A percentile compares a stretch with the other conserved stretches of the same genome.
phyloP scores from a whole-genome alignment of 2,888 invertebrate genomes.

The Sinhomidia bicolor region DNA sequence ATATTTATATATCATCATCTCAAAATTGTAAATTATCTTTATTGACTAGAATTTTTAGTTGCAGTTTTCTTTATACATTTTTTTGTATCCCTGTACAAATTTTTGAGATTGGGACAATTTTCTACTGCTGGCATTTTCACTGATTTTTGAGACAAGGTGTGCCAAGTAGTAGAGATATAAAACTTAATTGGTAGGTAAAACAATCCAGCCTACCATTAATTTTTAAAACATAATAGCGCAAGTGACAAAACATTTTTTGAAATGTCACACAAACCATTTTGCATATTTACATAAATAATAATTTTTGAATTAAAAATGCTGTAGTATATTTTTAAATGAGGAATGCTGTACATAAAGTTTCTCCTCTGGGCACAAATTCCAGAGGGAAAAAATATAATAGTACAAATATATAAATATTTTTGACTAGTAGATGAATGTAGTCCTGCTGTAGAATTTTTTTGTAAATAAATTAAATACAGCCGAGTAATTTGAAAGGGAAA shows the following conservation, averaged over 20 bases:
- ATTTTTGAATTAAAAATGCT: slow-evolving; percentile 42
- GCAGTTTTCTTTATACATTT: slow-evolving; percentile 19
- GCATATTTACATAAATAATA: slow-evolving; percentile 40
- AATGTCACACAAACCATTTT: slow-evolving; percentile 4
- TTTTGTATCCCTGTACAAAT: slow-evolving; percentile 49
- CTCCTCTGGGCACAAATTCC: slow-evolving; percentile 50
- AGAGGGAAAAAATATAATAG: no score
- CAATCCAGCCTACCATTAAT: slow-evolving; percentile 12
- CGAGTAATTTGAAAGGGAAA: slow-evolving; percentile 41
- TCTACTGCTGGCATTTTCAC: neutral
- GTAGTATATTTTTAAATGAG: slow-evolving; percentile 32
- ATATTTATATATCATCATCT: no score
- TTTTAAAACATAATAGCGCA: slow-evolving; percentile 8
- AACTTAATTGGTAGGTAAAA: slow-evolving; percentile 20
- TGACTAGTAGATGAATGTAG: slow-evolving; percentile 23
- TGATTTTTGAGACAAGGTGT: slow-evolving; percentile 25
- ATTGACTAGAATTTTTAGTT: slow-evolving; percentile 35
- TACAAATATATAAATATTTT: no score
- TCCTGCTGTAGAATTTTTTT: neutral
- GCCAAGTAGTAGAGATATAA: neutral
- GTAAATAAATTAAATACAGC: neutral
- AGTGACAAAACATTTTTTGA: slow-evolving; percentile 8
- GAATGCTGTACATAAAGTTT: slow-evolving; percentile 46
- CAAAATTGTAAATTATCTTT: neutral
- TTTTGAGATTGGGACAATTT: slow-evolving; percentile 55